Base-by-base conservation (phyloP, 2,797 vertebrate genomes). In the Pseudochaenichthys georgianus region DNA sequence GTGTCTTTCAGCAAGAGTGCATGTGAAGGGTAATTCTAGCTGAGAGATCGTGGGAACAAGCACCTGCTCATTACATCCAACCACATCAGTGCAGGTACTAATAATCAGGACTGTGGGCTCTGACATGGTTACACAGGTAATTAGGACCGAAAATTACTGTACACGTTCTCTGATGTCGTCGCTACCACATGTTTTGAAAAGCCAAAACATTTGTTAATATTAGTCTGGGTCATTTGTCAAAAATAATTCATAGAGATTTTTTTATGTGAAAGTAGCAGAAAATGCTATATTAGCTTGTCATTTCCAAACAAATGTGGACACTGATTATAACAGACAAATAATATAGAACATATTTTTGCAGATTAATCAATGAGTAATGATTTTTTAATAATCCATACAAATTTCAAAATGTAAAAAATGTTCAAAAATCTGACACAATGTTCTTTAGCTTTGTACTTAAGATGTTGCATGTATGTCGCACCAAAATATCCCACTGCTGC, bases 51-150 rank as follows among this genome's bases (percentile, higher is more conserved):
- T 46, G 13, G 43, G 51, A 80, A 70, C 53, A 73, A 81, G 78
- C 84, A 92, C 89, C 91, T 91, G 88, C 90, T 92, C 85, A 90
- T 92, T 90, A 92, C 78, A 86, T 71, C 54, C 75, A 72, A 82
- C 87, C 92, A 90, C 86, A 89, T 92, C 85, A 84, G 79, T 75
- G 72, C 76, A 87, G 69, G 83, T 81, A 83, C 78, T 87, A 85
- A 86, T 83, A 85, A 68, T 52, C n/a, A 4, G 41, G 58, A 66
- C 66, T 77, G 73, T 60, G 55, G 57, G 38, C 38, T 75, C 46
- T 73, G 73, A 81, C 81, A 73, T 61, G 71, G 63, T 81, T 67
- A 73, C 8, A 71, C 16, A 70, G 19, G 52, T 78, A 90, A 84
- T 91, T 84, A 81, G 59, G 34, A 8, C 15, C 16, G 57, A 71